Evolutionary conservation across 2,888 invertebrate genomes (phyloP), one percentile per base, ranked within the genome.

Genomic region (Ametastegia equiseti): DNA sequence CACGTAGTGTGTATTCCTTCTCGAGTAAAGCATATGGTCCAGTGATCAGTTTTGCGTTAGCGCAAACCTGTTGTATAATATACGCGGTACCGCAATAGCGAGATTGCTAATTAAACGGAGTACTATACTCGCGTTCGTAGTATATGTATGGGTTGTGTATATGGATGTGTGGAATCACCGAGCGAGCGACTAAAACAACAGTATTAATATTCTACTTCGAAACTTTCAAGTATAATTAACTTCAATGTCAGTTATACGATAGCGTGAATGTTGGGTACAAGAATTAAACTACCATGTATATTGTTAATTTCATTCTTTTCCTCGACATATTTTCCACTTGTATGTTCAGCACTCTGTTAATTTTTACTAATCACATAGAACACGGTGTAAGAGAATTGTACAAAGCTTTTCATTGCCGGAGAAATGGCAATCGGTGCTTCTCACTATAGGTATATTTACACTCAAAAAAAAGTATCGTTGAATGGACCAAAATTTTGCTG

Each of bases 81-180:
- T n/a, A 60, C 47, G 27, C 45, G 67, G 42, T 67, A 80, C 86
- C 85, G 84, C 88, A 86, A 88, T 87, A 85, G 87, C 84, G 87
- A 86, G 85, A 86, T 87, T 87, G 85, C 87, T 86, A 87, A 88
- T 88, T 88, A 88, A 88, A 86, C 85, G 83, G 85, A 84, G 83
- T 86, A 86, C 86, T 88, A 88, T 84, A 84, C 83, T 79, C 60
- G 23, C 69, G n/a, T n/a, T n/a, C n/a, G n/a, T n/a, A n/a, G n/a
- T 15, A 19, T 57, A 19, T 2, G 9, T 23, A 57, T 19, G 19
- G 57, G 9, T n/a, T n/a, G n/a, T n/a, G n/a, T n/a, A n/a, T n/a
- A n/a, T 54, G 11, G 11, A 23, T 54, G 23, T 27, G 27, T 69
- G 67, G 84, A 85, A 83, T 84, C 84, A 84, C 82, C 82, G 86